Evolutionary conservation across 2,797 vertebrate species (phyloP).

Genomic region (Manis crassicaudata): DNA sequence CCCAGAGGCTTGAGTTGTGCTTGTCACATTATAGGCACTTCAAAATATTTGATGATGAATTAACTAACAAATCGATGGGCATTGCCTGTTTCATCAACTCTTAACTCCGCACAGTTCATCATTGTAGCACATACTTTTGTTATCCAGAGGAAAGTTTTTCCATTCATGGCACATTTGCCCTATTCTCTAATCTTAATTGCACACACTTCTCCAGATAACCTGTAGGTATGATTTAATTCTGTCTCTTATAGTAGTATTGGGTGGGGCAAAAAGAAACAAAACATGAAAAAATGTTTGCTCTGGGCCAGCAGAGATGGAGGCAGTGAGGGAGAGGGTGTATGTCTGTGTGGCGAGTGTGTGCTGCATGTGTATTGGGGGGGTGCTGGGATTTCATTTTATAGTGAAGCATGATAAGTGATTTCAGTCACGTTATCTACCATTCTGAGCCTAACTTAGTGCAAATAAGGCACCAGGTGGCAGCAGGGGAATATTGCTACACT

Average conservation of each 20-base stretch:
- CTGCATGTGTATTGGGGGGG: not conserved
- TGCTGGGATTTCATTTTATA: not conserved
- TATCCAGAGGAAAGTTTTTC: not conserved
- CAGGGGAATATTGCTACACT: not conserved
- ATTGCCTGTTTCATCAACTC: not conserved
- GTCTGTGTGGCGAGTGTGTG: not conserved
- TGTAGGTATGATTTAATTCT: not conserved
- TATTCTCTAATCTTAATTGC: not conserved
- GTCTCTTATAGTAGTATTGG: not conserved
- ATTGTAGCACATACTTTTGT: not conserved
- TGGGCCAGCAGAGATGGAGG: not conserved
- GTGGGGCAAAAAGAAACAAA: not conserved
- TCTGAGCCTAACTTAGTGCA: conserved; percentile 3
- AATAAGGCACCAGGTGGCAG: conserved; percentile 65
- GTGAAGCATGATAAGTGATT: not conserved
- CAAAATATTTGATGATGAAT: not conserved
- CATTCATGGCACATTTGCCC: not conserved
- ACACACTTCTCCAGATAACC: not conserved
- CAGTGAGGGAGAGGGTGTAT: not conserved
- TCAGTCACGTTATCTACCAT: not conserved
- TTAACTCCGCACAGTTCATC: not conserved
- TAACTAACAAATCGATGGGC: not conserved
- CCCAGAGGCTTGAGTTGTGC: not conserved
- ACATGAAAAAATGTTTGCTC: not conserved
- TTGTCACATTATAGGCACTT: not conserved